Evolutionary conservation across 1,140 invertebrate genomes (phyloP), one percentile per base, ranked within the genome.

Genomic region (Branchinecta lynchi): DNA sequence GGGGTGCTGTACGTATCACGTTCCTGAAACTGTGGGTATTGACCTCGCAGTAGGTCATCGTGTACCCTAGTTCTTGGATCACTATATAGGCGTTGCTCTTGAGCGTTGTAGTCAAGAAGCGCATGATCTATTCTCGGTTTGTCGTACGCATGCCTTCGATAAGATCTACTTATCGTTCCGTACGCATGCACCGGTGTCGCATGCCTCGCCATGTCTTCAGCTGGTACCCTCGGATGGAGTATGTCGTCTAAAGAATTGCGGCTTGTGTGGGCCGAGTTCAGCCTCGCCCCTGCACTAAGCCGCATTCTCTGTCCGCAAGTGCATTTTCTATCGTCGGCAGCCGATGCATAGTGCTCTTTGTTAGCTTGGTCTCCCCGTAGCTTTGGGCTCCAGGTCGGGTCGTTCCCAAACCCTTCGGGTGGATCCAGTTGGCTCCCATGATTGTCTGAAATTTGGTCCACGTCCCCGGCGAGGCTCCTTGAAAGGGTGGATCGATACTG

Each of bases 271-370:
- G 17, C 12, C 51, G 51, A 60, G 17, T 60, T 60, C 51, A 60
- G 12, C 17, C 17, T 60, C 6, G 51, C 17, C 32, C 32, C 32
- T 15, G 51, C 17, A 3, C 43, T 21, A 17, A 71, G 65, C 7
- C 71, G 68, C 71, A 71, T 71, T 66, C 68, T 69, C 44, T 71
- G 71, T 2, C 71, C 71, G 45, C 71, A 71, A 8, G 71, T 71
- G 65, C 71, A 71, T 15, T 69, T 69, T 10, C 71, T 67, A 46
- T 68, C 68, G 43, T 9, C 45, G 44, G 20, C 44, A 44, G 44
- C 68, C n/a, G 43, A 21, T 43, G n/a, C 15, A 17, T 17, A n/a
- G 44, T 10, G 66, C 7, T 70, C 45, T 17, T 32, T 70, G 8
- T 12, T 67, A 32, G 45, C 44, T 43, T 15, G 17, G n/a, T 70